phyloP scores from a whole-genome alignment of 2,113 vertebrate genomes.

The Rhea pennata region DNA sequence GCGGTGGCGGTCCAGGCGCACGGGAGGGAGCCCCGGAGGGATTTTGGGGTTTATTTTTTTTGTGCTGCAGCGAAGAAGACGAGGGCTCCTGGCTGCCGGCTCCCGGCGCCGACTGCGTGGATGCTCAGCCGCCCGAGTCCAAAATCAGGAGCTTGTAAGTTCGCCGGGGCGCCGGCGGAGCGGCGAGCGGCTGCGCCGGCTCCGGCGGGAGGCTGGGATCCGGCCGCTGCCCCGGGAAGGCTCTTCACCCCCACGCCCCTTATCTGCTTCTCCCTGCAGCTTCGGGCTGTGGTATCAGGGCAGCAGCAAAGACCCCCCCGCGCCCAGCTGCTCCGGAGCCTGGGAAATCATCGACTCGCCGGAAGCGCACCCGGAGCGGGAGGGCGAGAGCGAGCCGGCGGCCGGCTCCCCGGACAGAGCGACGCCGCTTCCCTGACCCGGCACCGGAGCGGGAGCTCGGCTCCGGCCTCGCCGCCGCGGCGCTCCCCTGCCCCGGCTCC shows the following conservation, averaged over 20 bases:
- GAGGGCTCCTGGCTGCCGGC: constrained; percentile 76
- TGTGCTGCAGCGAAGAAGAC: constrained; percentile 84
- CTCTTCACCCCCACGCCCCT: background rate
- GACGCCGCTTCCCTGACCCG: background rate
- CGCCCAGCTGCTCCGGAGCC: constrained; percentile 67
- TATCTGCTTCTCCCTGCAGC: constrained; percentile 75
- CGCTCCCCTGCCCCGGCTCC: background rate
- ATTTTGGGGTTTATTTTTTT: background rate
- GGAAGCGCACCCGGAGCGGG: background rate
- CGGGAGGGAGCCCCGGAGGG: too few species aligned
- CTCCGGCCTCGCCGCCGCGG: rapidly evolving
- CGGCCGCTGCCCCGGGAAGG: background rate
- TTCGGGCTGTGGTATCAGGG: constrained; percentile 87
- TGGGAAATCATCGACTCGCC: constrained; percentile 86
- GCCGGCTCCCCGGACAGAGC: background rate
- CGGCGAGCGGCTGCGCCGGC: background rate
- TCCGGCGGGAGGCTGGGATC: background rate
- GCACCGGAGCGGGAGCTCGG: rapidly evolving
- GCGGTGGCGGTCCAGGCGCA: too few species aligned
- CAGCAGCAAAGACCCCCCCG: constrained; percentile 56
- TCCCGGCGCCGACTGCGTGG: constrained; percentile 65
- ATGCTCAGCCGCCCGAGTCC: constrained; percentile 81
- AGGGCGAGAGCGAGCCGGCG: background rate
- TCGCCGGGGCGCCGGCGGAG: background rate
- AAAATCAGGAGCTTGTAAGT: constrained; percentile 92